phyloP scores from a whole-genome alignment of 2,888 invertebrate species.

The Atethmia centrago region DNA sequence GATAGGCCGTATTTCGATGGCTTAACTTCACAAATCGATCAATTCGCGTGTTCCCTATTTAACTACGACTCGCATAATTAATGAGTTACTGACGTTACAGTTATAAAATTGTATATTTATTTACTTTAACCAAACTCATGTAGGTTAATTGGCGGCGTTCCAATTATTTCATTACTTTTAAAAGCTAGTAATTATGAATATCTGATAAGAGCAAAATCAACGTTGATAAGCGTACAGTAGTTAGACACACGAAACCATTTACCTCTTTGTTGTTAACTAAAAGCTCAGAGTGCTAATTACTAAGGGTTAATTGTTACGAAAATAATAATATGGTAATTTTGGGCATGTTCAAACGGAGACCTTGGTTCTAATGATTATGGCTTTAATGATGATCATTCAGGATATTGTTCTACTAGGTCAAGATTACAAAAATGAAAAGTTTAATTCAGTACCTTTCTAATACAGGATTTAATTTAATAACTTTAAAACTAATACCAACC shows the following conservation, averaged over 20 bases:
- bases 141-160: slow-evolving; percentile 61
- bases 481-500: no score
- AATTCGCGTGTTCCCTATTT: background rate
- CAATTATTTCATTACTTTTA: slow-evolving; percentile 65
- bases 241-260: slow-evolving; percentile 70
- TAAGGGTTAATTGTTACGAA: slow-evolving; percentile 33
- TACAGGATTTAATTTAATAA: no score
- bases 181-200: slow-evolving; percentile 69
- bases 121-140: slow-evolving; percentile 56
- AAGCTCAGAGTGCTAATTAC: slow-evolving; percentile 47
- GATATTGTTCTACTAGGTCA: background rate
- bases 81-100: slow-evolving; percentile 16
- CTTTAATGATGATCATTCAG: background rate
- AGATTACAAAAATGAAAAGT: background rate
- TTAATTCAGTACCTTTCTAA: no score
- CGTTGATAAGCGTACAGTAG: slow-evolving; percentile 66
- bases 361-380: background rate
- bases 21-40: background rate
- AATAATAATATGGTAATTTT: slow-evolving; percentile 32
- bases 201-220: slow-evolving; percentile 67
- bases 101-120: slow-evolving; percentile 28
- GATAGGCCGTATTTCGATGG: background rate
- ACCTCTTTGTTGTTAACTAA: slow-evolving; percentile 42
- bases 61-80: slow-evolving; percentile 27
- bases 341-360: background rate